Base-by-base conservation (phyloP, 2,797 vertebrate species). In the Clamator glandarius region DNA sequence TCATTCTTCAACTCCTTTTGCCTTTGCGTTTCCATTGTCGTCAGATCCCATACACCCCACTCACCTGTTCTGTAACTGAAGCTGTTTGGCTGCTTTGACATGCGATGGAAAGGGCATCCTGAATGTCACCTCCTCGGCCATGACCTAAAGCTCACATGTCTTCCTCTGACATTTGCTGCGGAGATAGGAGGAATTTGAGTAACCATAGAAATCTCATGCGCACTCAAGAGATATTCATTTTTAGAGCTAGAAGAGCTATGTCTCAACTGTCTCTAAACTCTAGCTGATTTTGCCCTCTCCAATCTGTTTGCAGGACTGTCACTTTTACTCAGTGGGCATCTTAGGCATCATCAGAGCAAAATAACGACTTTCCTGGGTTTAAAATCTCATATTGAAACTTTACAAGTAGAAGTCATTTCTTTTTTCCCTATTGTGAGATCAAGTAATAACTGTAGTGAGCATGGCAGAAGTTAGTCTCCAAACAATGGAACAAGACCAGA, bases 41-140 rank as follows among this genome's bases (percentile, higher is more conserved):
- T 77, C 46, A 84, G 58, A 87, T 29, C 51, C 57, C 79, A 36
- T 46, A 21, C 42, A 72, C 50, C 25, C 68, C 83, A 92, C 93
- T 94, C 96, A 96, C 92, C 96, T 96, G 86, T 54, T 92, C 21
- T 70, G 95, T 94, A 96, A 96, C 74, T 52, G 87, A 94, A 92
- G 87, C 69, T 92, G 62, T 87, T 82, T 6, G 12, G 51, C 84
- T 96, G 84, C 74, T 89, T 87, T 73, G 59, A 24, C 42, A 89
- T 79, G 58, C 69, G 84, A 55, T 73, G 19, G 59, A 95, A 96
- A 96, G 77, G 92, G 59, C 74, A 82, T 87, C 89, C 63, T 73
- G 59, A 95, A 94, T 63, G 84, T 89, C 87, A 82, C 48, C 84
- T 93, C 42, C 67, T 93, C 20, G 3, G 51, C 67, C 84, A 51